Evolutionary conservation across 2,888 invertebrate genomes (phyloP).

Genomic region (Ganaspis brasiliensis): DNA sequence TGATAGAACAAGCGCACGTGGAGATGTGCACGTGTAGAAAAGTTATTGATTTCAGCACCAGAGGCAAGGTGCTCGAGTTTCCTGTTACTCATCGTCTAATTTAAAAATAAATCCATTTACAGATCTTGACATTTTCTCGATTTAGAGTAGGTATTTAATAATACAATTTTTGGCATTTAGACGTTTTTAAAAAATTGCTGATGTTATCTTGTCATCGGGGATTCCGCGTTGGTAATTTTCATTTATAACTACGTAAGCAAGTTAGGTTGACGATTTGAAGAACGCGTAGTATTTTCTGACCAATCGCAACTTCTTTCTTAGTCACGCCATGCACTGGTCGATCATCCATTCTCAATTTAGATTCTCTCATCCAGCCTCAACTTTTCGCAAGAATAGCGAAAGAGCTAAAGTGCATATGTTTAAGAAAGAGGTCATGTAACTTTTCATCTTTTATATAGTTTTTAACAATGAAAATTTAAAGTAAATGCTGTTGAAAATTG

Average conservation of each 20-base stretch:
- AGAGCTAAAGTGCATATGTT: neutral
- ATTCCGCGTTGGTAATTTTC: neutral
- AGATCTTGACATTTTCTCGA: neutral
- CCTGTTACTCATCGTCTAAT: neutral
- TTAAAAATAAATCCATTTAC: neutral
- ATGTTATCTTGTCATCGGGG: neutral
- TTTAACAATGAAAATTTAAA: too few relatives aligned
- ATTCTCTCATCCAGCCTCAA: constrained; percentile 1
- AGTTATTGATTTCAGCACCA: neutral
- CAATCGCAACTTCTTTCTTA: constrained; percentile 51
- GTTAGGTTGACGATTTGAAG: neutral
- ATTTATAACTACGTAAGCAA: neutral
- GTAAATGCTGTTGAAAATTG: too few relatives aligned
- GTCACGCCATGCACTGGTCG: constrained; percentile 57
- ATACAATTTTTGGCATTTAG: neutral
- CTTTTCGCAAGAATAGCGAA: neutral
- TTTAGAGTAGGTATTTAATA: too few relatives aligned
- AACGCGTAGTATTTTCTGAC: constrained; percentile 44
- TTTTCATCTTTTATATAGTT: too few relatives aligned
- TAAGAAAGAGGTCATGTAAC: neutral
- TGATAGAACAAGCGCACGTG: constrained; percentile 1
- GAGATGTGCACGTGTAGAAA: constrained; percentile 12
- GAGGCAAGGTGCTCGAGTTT: neutral
- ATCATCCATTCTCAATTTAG: constrained; percentile 59
- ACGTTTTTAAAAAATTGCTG: neutral